Evolutionary conservation across 2,113 vertebrate species (phyloP), one percentile per base, ranked within the genome.

Genomic region (Willisornis vidua): DNA sequence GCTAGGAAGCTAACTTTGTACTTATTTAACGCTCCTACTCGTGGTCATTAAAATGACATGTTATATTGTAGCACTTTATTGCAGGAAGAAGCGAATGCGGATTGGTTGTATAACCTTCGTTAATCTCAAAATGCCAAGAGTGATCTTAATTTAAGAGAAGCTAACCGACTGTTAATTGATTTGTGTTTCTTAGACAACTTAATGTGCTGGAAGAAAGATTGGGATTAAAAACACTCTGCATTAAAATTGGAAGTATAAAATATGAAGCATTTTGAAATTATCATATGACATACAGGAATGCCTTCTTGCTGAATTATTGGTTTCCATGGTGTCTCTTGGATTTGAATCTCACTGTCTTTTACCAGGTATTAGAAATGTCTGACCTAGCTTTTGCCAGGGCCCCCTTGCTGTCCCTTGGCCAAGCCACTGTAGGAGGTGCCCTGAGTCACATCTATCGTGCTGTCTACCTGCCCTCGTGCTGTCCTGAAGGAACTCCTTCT

Each of bases 11-110:
- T 97, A 94, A 97, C 97, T 96, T 97, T 94, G 75, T 97, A 90
- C 97, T 97, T 98, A 96, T 94, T 98, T 98, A 98, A 97, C 86
- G 80, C 97, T 98, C 97, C 97, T 97, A 96, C 94, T 96, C 87
- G 92, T 97, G 96, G 97, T 98, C 98, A 98, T 98, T 98, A 97
- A 98, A 98, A 98, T 98, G 97, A 96, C 97, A 96, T 80, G 90
- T 92, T 97, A 66, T 80, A 89, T 93, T 52, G 95, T 97, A 97
- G 98, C 98, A 98, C 98, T 98, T 98, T 98, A 98, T 95, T 93
- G 95, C 97, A 98, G 97, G 97, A 97, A 94, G 96, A 96, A 97
- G 97, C 96, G 96, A 97, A 95, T 78, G 87, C 46, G 22, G 85
- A 94, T 93, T 66, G 75, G 95, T 96, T 87, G 89, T 58, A 12